These are phyloP conservation scores for Ptiloglossa arizonensis DNA, from an alignment of 1,140 invertebrate genomes.

Conservation along the genomic window DNA sequence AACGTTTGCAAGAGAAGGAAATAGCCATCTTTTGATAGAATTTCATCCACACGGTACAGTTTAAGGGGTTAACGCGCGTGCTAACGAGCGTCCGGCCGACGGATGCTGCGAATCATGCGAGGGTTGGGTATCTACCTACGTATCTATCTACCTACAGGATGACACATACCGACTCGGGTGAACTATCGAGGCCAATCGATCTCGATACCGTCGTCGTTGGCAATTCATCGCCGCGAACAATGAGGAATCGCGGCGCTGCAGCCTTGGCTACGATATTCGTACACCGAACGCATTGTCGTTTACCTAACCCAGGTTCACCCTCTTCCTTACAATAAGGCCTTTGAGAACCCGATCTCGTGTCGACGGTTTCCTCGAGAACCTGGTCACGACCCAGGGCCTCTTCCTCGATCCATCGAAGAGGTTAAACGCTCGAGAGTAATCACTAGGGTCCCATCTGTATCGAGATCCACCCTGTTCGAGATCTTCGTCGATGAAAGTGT, in stretches of 20 bases:
- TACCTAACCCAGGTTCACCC: slow-evolving; percentile 17
- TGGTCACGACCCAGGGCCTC: background rate
- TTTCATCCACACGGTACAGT: no score
- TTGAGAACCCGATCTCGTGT: slow-evolving; percentile 8
- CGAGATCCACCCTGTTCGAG: background rate
- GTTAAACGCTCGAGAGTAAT: slow-evolving; percentile 26
- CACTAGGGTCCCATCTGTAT: slow-evolving; percentile 22
- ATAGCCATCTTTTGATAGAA: no score
- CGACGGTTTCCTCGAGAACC: slow-evolving; percentile 8
- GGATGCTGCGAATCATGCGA: background rate
- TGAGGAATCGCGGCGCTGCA: background rate
- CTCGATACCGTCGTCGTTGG: background rate
- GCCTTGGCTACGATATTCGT: background rate
- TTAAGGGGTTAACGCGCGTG: no score
- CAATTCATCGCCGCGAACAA: slow-evolving; percentile 27
- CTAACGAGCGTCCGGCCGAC: background rate
- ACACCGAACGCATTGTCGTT: background rate
- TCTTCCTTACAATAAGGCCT: slow-evolving; percentile 31
- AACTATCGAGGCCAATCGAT: background rate
- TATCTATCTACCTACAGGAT: no score
- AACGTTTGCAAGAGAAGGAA: no score
- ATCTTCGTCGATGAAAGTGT: slow-evolving; percentile 49
- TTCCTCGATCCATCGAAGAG: slow-evolving; percentile 41
- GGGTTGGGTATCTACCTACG: no score
- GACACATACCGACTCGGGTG: background rate